phyloP scores from a whole-genome alignment of 2,888 invertebrate species.

The Flexamia atlantica region DNA sequence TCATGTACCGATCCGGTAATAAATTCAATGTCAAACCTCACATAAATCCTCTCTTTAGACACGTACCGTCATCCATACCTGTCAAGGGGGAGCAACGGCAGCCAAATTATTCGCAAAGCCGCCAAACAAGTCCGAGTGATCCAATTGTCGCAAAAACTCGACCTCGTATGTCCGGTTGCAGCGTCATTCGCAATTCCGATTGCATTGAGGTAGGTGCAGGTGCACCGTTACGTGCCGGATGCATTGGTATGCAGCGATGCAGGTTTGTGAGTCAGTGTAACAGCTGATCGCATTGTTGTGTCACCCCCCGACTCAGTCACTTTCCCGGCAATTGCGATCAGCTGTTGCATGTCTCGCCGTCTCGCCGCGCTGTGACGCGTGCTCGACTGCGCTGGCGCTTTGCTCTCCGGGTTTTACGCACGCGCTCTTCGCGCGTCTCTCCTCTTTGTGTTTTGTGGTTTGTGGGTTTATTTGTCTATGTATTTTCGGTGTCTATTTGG shows the following conservation, averaged over 20 bases:
- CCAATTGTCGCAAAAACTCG: constrained; percentile 56
- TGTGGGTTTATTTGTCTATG: no score
- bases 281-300: constrained; percentile 38
- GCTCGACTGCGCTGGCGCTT: not conserved
- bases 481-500: no score
- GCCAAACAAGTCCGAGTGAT: constrained; percentile 38
- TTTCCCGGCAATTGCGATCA: constrained; percentile 42
- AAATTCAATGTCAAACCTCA: constrained; percentile 37
- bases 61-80: constrained; percentile 12
- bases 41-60: constrained; percentile 9
- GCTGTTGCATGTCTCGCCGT: constrained; percentile 1
- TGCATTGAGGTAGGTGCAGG: constrained; percentile 52
- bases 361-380: not conserved
- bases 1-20: constrained; percentile 34
- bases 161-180: constrained; percentile 49
- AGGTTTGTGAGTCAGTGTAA: constrained; percentile 31
- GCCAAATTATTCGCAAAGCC: constrained; percentile 54
- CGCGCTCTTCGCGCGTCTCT: no score
- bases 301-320: constrained; percentile 17
- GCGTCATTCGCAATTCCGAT: constrained; percentile 50
- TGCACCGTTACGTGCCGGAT: constrained; percentile 23
- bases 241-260: constrained; percentile 52
- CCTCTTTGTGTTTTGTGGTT: no score
- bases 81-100: constrained; percentile 37
- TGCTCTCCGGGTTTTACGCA: not conserved